Evolutionary conservation across 2,113 vertebrate genomes (phyloP).

Genomic region (cattle (Bos taurus)): ARS-UCD2.0 NC_037338.1:98857001-98857500

Average conservation of each 20-base stretch:
- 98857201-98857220: neutral
- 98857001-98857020: slow-evolving; percentile 84
- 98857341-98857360: neutral
- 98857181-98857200: neutral
- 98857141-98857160: neutral
- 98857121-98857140: neutral
- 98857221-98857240: neutral
- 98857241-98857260: too few species aligned
- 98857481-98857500: slow-evolving; percentile 98
- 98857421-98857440: slow-evolving; percentile 98
- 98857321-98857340: rapidly evolving
- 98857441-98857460: slow-evolving; percentile 97
- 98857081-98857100: neutral
- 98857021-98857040: slow-evolving; percentile 81
- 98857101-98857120: slow-evolving; percentile 4
- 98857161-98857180: neutral
- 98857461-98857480: slow-evolving; percentile 99
- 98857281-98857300: neutral
- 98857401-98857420: slow-evolving; percentile 75
- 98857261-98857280: neutral
- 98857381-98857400: neutral
- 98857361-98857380: neutral
- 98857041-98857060: slow-evolving; percentile 38
- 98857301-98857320: neutral
- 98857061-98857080: neutral